Evolutionary conservation across 2,797 vertebrate genomes (phyloP).

Genomic region (Capromys pilorides): DNA sequence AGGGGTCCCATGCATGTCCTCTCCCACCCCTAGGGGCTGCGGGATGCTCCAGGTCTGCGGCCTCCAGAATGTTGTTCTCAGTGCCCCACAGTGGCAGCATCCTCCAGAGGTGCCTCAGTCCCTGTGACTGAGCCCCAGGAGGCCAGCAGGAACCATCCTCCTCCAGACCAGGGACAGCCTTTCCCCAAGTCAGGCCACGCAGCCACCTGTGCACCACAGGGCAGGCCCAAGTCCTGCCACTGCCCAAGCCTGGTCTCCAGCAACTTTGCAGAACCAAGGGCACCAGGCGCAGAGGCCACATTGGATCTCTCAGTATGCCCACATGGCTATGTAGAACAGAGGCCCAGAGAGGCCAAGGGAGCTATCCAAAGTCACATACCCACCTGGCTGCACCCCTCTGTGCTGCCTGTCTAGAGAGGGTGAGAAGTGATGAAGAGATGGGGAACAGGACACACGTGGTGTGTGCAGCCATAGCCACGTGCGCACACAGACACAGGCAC

Average conservation of each 20-base stretch:
- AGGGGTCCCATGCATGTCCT: not conserved
- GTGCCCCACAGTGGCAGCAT: not conserved
- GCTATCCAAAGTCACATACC: not conserved
- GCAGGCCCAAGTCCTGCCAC: not conserved
- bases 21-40: not conserved
- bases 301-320: too few relatives aligned
- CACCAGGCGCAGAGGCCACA: accelerated
- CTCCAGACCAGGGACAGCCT: not conserved
- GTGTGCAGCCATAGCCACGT: not conserved
- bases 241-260: not conserved
- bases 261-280: not conserved
- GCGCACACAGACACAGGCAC: not conserved
- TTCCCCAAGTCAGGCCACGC: not conserved
- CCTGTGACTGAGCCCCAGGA: not conserved
- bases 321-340: too few relatives aligned
- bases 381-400: not conserved
- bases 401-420: too few relatives aligned
- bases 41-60: not conserved
- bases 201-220: not conserved
- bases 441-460: accelerated
- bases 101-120: not conserved
- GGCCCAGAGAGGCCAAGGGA: not conserved
- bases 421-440: not conserved
- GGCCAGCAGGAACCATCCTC: too few relatives aligned
- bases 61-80: not conserved